A percentile compares a stretch with the other conserved stretches of the same genome.
Conservation (phyloP, 2,888 invertebrate genomes). For the Pseudeuparius sepicola region DNA sequence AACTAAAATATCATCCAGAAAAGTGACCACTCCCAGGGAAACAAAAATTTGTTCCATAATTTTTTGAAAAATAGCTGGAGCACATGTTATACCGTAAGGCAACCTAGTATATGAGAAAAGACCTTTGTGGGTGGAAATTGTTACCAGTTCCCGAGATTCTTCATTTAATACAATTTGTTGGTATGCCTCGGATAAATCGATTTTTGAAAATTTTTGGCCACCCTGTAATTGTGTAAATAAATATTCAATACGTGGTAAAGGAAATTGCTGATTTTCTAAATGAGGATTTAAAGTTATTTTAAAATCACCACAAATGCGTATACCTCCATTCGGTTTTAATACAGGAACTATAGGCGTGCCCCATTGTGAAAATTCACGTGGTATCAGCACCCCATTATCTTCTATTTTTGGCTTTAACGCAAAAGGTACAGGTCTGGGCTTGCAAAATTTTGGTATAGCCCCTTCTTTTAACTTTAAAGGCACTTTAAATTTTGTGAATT, state of each 20-base stretch:
- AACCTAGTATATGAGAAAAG: slow-evolving; percentile 25
- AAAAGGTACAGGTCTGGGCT: slow-evolving; percentile 17
- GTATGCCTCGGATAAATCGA: slow-evolving; percentile 17
- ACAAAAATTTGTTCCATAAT: slow-evolving; percentile 28
- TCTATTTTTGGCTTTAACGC: slow-evolving; percentile 19
- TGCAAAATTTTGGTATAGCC: slow-evolving; percentile 16
- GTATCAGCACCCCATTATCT: slow-evolving; percentile 9
- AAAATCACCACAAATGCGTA: slow-evolving; percentile 13
- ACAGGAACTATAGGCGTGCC: slow-evolving; percentile 13
- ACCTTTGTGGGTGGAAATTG: slow-evolving; percentile 27
- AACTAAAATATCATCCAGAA: slow-evolving; percentile 21
- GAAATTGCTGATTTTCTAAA: slow-evolving; percentile 11
- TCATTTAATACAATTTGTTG: slow-evolving; percentile 16
- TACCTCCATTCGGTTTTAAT: slow-evolving; percentile 6
- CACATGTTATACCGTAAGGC: slow-evolving; percentile 28
- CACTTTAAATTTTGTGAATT: slow-evolving; percentile 17
- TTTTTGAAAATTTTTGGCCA: slow-evolving; percentile 15
- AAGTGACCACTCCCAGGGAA: slow-evolving; percentile 16
- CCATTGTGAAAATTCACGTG: slow-evolving; percentile 15
- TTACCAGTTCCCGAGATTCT: slow-evolving; percentile 17
- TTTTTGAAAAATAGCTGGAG: slow-evolving; percentile 28
- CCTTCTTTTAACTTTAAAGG: slow-evolving; percentile 11
- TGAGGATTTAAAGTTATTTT: slow-evolving; percentile 9
- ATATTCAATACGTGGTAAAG: slow-evolving; percentile 15
- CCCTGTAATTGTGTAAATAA: slow-evolving; percentile 15